Evolutionary conservation across 1,140 invertebrate genomes (phyloP), one percentile per base, ranked within the genome.

Genomic region (Heliconius himera): DNA sequence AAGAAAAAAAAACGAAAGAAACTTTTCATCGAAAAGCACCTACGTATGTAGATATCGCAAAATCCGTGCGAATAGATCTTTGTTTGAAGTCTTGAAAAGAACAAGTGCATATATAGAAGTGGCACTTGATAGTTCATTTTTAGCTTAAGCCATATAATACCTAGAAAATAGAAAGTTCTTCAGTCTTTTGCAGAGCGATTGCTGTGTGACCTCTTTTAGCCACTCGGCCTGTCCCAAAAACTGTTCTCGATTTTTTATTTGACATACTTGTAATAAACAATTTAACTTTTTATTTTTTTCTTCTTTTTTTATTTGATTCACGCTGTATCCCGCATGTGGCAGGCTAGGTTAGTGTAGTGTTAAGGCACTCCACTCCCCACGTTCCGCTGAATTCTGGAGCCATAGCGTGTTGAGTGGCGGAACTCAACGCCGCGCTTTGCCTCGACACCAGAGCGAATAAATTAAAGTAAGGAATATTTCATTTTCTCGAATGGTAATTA

Each of bases 131-230:
- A 66, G 60, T 66, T 29, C 60, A 29, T 66, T 66, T 66, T 66
- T 26, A 66, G 60, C 60, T 66, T 66, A 26, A 66, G 60, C 60
- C 60, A 66, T 66, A 26, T 26, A 26, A 26, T 26, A 66, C 22
- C 26, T 66, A 66, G 60, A 66, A 66, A 66, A 66, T 66, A 16
- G 54, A 66, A 66, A 66, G 60, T 66, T 66, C 60, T 66, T 66
- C 22, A 66, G 60, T 66, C 60, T 66, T 66, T 66, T 66, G 0
- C 60, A 66, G 60, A 66, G 60, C 60, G 60, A 66, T 66, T 66
- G 60, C 60, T 22, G 60, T 66, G 60, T 66, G 60, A 66, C 60
- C 60, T 66, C 60, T 66, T 66, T 66, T 16, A 29, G 26, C 22
- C 26, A 66, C 60, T 66, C 29, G 60, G 60, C 60, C 11, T 66